These are phyloP conservation scores for Micrasema minimum DNA, from an alignment of 1,140 invertebrate species.

Conservation along the genomic window DNA sequence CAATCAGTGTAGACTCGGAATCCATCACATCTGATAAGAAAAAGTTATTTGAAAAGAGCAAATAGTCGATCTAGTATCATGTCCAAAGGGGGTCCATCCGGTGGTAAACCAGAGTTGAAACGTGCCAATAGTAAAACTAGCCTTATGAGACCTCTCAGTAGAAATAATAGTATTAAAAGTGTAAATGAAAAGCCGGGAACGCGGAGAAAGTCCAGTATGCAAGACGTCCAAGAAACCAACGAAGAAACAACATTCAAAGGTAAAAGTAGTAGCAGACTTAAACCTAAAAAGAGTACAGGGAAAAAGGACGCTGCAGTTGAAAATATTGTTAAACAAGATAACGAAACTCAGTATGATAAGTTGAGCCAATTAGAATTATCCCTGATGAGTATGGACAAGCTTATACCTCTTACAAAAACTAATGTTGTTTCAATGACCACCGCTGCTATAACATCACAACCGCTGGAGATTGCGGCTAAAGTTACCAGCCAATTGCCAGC, in stretches of 20 bases:
- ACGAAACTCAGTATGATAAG: slow-evolving; percentile 63
- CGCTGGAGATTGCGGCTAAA: slow-evolving; percentile 64
- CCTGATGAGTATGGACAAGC: slow-evolving; percentile 57
- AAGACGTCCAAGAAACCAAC: slow-evolving; percentile 38
- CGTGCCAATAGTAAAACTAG: slow-evolving; percentile 50
- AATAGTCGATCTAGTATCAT: slow-evolving; percentile 58
- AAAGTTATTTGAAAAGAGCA: slow-evolving; percentile 55
- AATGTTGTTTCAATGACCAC: slow-evolving; percentile 68
- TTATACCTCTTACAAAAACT: slow-evolving; percentile 64
- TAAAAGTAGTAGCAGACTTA: slow-evolving; percentile 47
- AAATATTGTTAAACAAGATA: slow-evolving; percentile 60
- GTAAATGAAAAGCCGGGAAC: slow-evolving; percentile 59
- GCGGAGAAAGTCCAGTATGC: slow-evolving; percentile 53
- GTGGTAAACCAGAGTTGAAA: slow-evolving; percentile 61
- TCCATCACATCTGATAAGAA: slow-evolving; percentile 44
- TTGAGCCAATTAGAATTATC: slow-evolving; percentile 53
- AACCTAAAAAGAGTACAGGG: slow-evolving; percentile 35
- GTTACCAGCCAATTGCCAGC: slow-evolving; percentile 65
- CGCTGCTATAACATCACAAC: slow-evolving; percentile 66
- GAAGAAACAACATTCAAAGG: slow-evolving; percentile 55
- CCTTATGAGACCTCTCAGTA: slow-evolving; percentile 58
- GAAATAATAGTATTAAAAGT: slow-evolving; percentile 63
- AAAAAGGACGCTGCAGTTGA: slow-evolving; percentile 50
- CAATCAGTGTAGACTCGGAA: slow-evolving; percentile 14
- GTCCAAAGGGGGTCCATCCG: slow-evolving; percentile 55